Evolutionary conservation across 2,888 invertebrate species (phyloP).

Genomic region (Eucriotettix oculatus): DNA sequence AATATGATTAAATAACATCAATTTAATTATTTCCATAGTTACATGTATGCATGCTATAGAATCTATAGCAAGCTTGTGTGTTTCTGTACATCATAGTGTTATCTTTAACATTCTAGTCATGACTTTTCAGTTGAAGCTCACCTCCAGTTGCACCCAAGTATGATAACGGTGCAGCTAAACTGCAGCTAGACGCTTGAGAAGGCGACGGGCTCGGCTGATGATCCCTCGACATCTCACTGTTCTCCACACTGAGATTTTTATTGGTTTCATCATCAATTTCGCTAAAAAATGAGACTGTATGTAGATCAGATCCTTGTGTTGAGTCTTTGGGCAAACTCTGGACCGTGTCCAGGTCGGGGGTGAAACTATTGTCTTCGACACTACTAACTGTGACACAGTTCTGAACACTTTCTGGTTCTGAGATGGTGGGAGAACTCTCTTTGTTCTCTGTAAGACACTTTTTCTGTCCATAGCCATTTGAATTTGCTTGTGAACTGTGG

Average conservation of each 20-base stretch:
- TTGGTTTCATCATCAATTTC: background rate
- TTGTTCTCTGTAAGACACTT: conserved; percentile 3
- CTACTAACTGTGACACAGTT: conserved; percentile 6
- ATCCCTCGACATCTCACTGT: background rate
- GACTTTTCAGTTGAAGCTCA: background rate
- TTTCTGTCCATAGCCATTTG: conserved; percentile 11
- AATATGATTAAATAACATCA: background rate
- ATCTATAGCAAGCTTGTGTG: no score
- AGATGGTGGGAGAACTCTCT: background rate
- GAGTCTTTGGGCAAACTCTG: background rate
- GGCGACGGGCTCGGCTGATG: conserved; percentile 31
- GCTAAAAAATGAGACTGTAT: background rate
- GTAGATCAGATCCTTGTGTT: background rate
- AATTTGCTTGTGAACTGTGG: background rate
- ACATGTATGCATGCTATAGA: no score
- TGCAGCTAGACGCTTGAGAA: conserved; percentile 33
- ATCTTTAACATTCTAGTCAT: no score
- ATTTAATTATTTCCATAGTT: background rate
- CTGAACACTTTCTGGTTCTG: conserved; percentile 2
- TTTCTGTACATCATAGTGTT: no score
- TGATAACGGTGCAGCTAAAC: conserved; percentile 17
- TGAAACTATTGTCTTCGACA: background rate
- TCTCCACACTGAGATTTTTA: background rate
- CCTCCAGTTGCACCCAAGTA: background rate
- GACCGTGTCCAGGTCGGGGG: background rate